These are phyloP conservation scores for Centropus bengalensis DNA, from an alignment of 2,113 vertebrate genomes.

Conservation along the genomic window DNA sequence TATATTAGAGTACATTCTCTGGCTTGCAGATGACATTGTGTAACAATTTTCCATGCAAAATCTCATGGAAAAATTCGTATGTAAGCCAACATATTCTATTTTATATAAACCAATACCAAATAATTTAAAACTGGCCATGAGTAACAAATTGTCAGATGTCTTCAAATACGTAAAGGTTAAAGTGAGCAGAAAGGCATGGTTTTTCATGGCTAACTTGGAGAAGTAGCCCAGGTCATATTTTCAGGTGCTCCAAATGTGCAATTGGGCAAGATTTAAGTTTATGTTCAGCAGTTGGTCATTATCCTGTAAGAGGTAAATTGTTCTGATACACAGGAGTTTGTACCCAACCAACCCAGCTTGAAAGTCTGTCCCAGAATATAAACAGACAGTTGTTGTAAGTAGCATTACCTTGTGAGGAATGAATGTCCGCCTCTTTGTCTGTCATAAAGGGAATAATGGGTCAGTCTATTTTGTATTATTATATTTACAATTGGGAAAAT, in stretches of 20 bases:
- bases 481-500: slow-evolving; percentile 18
- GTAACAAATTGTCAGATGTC: background rate
- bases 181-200: background rate
- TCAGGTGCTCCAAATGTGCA: background rate
- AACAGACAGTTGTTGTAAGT: background rate
- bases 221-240: background rate
- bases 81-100: background rate
- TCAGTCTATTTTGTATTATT: background rate
- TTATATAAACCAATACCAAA: background rate
- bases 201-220: background rate
- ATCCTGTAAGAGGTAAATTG: background rate
- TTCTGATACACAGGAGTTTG: background rate
- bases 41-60: background rate
- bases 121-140: background rate
- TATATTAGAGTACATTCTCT: background rate
- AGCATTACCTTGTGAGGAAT: background rate
- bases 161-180: background rate
- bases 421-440: background rate
- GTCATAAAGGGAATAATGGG: background rate
- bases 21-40: background rate
- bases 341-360: background rate
- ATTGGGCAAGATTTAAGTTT: background rate
- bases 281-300: background rate
- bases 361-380: background rate
- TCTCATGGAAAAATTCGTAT: background rate